Evolutionary conservation across 2,888 invertebrate species (phyloP), one percentile per base, ranked within the genome.

Genomic region (Ectemnius cavifrons): DNA sequence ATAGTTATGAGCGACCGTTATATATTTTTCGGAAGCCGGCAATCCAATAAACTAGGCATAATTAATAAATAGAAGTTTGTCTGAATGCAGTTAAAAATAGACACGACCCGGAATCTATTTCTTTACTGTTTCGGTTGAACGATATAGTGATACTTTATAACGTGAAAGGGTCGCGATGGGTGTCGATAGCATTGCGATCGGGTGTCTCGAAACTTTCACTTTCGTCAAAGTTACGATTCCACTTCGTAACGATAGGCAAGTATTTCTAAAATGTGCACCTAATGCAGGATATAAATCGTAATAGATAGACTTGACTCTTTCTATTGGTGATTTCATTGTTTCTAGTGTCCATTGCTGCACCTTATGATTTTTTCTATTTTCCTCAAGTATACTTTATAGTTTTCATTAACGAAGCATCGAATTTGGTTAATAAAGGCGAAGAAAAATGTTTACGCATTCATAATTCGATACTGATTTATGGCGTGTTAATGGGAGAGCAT

Each of bases 221-320:
- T 52, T 52, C 52, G 52, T 52, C 52, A 52, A 52, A 52, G 52
- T 52, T 52, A 52, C 52, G 52, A 52, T 52, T 52, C 52, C 16
- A 16, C 52, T 5, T 52, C 52, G 52, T 52, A 52, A 52, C 52
- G 52, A 14, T 14, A 5, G 4, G 5, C 52, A 52, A 14, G 52
- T 52, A 52, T 52, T 52, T 52, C 14, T 52, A 16, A 52, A 52
- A 52, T 52, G 16, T 52, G 52, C 37, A 37, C 5, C 37, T 37
- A 37, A 37, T 37, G 8, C 37, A 6, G 37, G 37, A 37, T 8
- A 37, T 37, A 6, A 11, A 37, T 8, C 8, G 8, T 37, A 37
- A 37, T 11, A 37, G 8, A 8, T 8, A 37, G 37, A 37, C 8
- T 37, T 37, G 0, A 6, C 37, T 37, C 37, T 6, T 37, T 23